These are phyloP conservation scores for Xenus cinereus DNA, from an alignment of 2,113 vertebrate genomes.

Conservation along the genomic window DNA sequence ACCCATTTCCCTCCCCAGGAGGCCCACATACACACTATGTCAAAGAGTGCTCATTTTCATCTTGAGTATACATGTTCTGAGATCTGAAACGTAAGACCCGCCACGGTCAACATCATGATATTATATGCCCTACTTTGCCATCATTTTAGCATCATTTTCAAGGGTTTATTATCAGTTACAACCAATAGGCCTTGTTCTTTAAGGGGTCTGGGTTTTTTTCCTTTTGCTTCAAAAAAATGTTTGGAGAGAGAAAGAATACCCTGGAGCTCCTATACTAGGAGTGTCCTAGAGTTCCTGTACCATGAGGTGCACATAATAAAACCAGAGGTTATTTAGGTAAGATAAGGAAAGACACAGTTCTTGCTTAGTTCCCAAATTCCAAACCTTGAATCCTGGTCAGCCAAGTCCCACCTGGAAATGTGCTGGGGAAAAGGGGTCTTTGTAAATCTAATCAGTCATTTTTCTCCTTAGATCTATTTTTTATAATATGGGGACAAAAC, in stretches of 20 bases:
- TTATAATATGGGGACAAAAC: neutral
- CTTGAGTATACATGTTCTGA: neutral
- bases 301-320: neutral
- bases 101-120: rapidly evolving
- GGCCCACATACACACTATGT: neutral
- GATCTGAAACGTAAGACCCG: neutral
- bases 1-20: rapidly evolving
- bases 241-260: neutral
- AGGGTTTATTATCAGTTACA: neutral
- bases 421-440: neutral
- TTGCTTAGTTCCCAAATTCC: neutral
- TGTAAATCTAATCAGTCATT: neutral
- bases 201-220: neutral
- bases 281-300: neutral
- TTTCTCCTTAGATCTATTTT: neutral
- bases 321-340: neutral
- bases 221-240: neutral
- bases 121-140: neutral
- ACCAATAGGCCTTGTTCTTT: neutral
- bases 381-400: neutral
- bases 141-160: neutral
- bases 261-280: neutral
- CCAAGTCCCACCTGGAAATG: neutral
- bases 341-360: neutral
- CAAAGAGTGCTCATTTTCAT: neutral